Conservation (phyloP, 2,888 invertebrate genomes). For the Pharmacophagus antenor region DNA sequence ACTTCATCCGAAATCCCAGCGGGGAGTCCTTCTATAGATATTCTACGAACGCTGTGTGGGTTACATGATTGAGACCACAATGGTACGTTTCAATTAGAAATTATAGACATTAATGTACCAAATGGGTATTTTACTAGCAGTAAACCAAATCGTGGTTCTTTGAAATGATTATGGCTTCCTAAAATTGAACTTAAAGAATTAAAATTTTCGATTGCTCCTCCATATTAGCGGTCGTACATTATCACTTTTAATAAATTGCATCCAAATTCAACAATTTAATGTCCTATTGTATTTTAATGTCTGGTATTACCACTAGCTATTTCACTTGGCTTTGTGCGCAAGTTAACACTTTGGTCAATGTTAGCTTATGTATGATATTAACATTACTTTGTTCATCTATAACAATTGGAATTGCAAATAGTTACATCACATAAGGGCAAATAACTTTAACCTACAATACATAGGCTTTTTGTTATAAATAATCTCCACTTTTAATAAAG, state of each 20-base stretch:
- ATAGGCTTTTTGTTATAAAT: no score
- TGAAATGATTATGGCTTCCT: conserved; percentile 7
- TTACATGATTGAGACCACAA: conserved; percentile 63
- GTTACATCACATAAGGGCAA: no score
- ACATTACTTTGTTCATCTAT: no score
- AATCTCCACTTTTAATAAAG: no score
- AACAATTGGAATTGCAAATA: no score
- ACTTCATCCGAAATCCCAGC: conserved; percentile 75
- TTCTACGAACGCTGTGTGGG: conserved; percentile 74
- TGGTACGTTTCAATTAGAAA: conserved; percentile 62
- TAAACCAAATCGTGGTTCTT: conserved; percentile 18
- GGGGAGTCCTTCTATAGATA: conserved; percentile 64
- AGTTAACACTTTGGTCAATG: background rate
- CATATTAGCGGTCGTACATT: background rate
- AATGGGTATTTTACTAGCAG: conserved; percentile 31
- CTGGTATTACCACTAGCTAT: background rate
- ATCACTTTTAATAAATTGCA: conserved; percentile 14
- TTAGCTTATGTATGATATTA: no score
- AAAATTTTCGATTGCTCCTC: background rate
- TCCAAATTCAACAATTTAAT: conserved; percentile 27
- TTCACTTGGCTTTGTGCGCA: background rate
- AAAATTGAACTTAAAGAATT: conserved; percentile 16
- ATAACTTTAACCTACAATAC: no score
- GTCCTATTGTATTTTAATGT: conserved; percentile 30
- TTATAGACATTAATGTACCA: conserved; percentile 29